Evolutionary conservation across 2,888 invertebrate genomes (phyloP), one percentile per base, ranked within the genome.

Genomic region (Disparrhopalites patrizii): DNA sequence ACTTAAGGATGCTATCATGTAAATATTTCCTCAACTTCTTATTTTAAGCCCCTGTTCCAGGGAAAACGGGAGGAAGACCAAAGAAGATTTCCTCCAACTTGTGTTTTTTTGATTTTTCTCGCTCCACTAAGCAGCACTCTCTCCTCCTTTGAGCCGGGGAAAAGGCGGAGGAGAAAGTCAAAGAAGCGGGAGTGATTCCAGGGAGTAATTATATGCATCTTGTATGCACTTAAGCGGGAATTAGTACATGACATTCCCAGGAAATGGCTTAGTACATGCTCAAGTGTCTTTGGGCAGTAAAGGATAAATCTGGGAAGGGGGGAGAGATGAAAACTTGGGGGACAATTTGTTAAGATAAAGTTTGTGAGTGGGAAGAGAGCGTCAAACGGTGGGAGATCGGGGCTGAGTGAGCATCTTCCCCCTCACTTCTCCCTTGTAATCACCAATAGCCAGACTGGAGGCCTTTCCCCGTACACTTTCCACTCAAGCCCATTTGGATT

Each of bases 11-110:
- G 18, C 43, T 50, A 61, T 61, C 60, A 61, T 50, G 60, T 61
- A 61, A 61, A 61, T 61, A 61, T 61, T 61, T 61, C 60, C 60
- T 47, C 23, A 50, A 61, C 60, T 61, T 50, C 50, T 61, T 61
- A 61, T 18, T 43, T n/a, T n/a, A n/a, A n/a, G n/a, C n/a, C n/a
- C n/a, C n/a, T n/a, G n/a, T n/a, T n/a, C n/a, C n/a, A n/a, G n/a
- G n/a, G n/a, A n/a, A n/a, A n/a, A n/a, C n/a, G n/a, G n/a, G n/a
- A n/a, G n/a, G n/a, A n/a, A n/a, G n/a, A n/a, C n/a, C n/a, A n/a
- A n/a, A n/a, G n/a, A n/a, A n/a, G n/a, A n/a, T n/a, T n/a, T n/a
- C n/a, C n/a, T n/a, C n/a, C n/a, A n/a, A n/a, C n/a, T n/a, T n/a
- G n/a, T n/a, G n/a, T n/a, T n/a, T n/a, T n/a, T n/a, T n/a, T n/a